Conservation (phyloP, 2,797 vertebrate genomes). For the Lepilemur septentrionalis region DNA sequence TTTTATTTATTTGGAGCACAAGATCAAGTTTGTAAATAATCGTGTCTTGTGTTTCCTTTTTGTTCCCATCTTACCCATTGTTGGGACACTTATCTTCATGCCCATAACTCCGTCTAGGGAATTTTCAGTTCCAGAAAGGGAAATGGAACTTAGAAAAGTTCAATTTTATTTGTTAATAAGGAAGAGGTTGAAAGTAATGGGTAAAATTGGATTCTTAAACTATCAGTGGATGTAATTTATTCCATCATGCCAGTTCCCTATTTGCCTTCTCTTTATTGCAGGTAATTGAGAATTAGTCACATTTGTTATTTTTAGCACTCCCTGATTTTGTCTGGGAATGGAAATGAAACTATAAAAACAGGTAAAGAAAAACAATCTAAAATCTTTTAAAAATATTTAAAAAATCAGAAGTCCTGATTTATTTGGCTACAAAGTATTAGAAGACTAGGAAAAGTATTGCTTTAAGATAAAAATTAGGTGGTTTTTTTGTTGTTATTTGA, state of each 20-base stretch:
- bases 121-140: constrained; percentile 43
- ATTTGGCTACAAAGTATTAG: neutral
- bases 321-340: constrained; percentile 47
- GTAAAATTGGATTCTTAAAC: constrained; percentile 65
- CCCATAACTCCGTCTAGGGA: neutral
- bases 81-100: neutral
- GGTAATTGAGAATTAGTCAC: constrained; percentile 73
- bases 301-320: constrained; percentile 70
- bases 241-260: constrained; percentile 29
- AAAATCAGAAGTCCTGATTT: neutral
- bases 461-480: neutral
- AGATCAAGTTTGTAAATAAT: neutral
- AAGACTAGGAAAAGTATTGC: neutral
- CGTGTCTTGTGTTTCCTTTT: neutral
- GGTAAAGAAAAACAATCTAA: constrained; percentile 43
- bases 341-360: constrained; percentile 56
- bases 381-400: neutral
- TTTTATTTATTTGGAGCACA: neutral
- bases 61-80: neutral
- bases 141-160: constrained; percentile 34
- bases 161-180: constrained; percentile 70
- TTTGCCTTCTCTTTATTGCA: constrained; percentile 67
- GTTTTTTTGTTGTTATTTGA: neutral
- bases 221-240: constrained; percentile 66
- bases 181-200: constrained; percentile 49